Evolutionary conservation across 2,888 invertebrate genomes (phyloP).

Genomic region (Lepidocyrtoides sp.): DNA sequence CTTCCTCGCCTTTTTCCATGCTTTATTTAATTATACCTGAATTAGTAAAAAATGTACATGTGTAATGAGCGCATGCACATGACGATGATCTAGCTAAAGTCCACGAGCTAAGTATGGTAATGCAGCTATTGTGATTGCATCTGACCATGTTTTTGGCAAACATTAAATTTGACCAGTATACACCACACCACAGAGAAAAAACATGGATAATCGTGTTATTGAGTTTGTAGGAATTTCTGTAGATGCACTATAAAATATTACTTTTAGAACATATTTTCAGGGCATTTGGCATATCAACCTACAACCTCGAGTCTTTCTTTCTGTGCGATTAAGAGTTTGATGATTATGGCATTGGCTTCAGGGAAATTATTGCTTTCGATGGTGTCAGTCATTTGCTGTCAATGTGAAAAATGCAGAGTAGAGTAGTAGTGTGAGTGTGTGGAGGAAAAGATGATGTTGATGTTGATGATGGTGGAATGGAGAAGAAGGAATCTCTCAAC

Average conservation of each 20-base stretch:
- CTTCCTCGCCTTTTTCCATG: slow-evolving; percentile 21
- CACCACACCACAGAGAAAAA: not conserved
- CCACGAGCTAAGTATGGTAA: slow-evolving; percentile 23
- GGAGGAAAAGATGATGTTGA: not conserved
- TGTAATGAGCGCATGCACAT: not conserved
- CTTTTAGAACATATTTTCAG: not conserved
- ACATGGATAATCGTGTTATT: slow-evolving; percentile 4
- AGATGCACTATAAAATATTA: not conserved
- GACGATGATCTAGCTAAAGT: not conserved
- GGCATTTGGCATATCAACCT: slow-evolving; percentile 47
- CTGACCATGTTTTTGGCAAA: slow-evolving; percentile 48
- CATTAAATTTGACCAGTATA: not conserved
- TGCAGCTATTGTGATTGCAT: slow-evolving; percentile 24
- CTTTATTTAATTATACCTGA: slow-evolving; percentile 66
- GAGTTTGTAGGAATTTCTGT: not conserved
- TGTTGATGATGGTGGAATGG: slow-evolving; percentile 4
- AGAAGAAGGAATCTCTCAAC: slow-evolving; percentile 33
- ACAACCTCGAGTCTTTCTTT: slow-evolving; percentile 1
- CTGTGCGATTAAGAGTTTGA: slow-evolving; percentile 10
- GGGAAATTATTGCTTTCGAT: slow-evolving; percentile 33
- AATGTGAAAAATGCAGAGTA: slow-evolving; percentile 54
- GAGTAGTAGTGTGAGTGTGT: not conserved
- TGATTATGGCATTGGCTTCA: slow-evolving; percentile 30
- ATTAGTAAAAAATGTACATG: slow-evolving; percentile 38
- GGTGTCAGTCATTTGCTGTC: slow-evolving; percentile 74